A percentile compares a stretch with the other conserved stretches of the same genome.
Evolutionary conservation across 2,113 vertebrate genomes (phyloP).

Genomic region (Excalfactoria chinensis): DNA sequence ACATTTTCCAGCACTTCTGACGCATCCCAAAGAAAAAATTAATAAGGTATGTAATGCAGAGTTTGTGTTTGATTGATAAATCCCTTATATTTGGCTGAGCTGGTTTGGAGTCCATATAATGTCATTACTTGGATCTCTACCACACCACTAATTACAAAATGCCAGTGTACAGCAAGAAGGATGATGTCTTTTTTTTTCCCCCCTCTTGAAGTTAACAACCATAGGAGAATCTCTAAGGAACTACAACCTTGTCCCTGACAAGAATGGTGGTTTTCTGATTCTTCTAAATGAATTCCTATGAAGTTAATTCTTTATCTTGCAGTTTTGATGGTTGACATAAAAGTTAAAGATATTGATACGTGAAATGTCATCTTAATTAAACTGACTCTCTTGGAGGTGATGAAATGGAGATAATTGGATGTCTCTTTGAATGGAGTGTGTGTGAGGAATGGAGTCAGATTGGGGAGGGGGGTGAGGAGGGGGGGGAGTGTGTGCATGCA

Average conservation of each 20-base stretch:
- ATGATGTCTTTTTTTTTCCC: background rate
- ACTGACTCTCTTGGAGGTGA: constrained; percentile 84
- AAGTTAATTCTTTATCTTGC: background rate
- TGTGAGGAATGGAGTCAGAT: background rate
- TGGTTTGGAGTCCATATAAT: background rate
- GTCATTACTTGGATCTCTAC: no score
- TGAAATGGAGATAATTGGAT: constrained; percentile 84
- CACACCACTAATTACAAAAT: background rate
- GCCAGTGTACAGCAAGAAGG: background rate
- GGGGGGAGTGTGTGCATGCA: background rate
- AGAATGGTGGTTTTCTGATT: background rate
- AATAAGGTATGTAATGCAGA: constrained; percentile 88
- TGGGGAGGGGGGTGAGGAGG: background rate
- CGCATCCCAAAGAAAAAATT: constrained; percentile 99
- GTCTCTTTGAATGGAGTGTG: constrained; percentile 67
- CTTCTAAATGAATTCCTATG: background rate
- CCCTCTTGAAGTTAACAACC: background rate
- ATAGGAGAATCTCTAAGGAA: background rate
- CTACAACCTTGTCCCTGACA: background rate
- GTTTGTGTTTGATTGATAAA: fast-evolving
- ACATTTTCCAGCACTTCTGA: constrained; percentile 95
- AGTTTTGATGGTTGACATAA: background rate
- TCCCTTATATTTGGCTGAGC: fast-evolving
- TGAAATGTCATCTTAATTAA: background rate
- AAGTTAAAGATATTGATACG: fast-evolving